Conservation (phyloP, 1,140 invertebrate genomes). For the Micrasema minimum region DNA sequence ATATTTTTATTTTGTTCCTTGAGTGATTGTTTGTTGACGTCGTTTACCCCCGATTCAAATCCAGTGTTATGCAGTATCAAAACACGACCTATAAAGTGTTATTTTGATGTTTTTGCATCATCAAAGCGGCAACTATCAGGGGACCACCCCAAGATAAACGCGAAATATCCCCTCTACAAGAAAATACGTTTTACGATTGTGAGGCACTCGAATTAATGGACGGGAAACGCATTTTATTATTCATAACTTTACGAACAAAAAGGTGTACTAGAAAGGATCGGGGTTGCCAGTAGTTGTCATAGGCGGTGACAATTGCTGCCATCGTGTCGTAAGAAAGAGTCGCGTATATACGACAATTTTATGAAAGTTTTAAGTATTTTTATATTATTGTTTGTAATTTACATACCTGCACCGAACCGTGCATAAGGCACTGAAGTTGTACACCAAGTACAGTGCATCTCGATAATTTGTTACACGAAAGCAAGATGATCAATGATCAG, state of each 20-base stretch:
- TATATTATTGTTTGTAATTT: background rate
- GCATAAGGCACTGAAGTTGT: no score
- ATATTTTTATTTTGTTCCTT: no score
- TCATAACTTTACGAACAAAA: conserved; percentile 18
- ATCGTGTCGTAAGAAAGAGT: no score
- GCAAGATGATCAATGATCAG: background rate
- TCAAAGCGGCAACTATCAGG: background rate
- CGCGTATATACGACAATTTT: background rate
- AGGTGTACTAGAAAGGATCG: background rate
- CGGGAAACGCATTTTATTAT: conserved; percentile 23
- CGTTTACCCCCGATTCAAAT: background rate
- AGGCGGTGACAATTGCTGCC: background rate
- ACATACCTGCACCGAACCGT: background rate
- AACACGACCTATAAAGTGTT: background rate
- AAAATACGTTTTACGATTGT: conserved; percentile 19
- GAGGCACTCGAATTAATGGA: conserved; percentile 20
- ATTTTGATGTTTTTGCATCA: background rate
- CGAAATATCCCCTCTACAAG: background rate
- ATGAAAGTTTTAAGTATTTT: background rate
- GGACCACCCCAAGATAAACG: background rate
- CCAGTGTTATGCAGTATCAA: background rate
- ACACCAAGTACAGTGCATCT: no score
- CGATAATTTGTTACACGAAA: no score
- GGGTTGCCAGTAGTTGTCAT: background rate
- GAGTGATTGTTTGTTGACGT: no score